Evolutionary conservation across 2,888 invertebrate species (phyloP), one percentile per base, ranked within the genome.

Genomic region (Muschampia plurimacula): DNA sequence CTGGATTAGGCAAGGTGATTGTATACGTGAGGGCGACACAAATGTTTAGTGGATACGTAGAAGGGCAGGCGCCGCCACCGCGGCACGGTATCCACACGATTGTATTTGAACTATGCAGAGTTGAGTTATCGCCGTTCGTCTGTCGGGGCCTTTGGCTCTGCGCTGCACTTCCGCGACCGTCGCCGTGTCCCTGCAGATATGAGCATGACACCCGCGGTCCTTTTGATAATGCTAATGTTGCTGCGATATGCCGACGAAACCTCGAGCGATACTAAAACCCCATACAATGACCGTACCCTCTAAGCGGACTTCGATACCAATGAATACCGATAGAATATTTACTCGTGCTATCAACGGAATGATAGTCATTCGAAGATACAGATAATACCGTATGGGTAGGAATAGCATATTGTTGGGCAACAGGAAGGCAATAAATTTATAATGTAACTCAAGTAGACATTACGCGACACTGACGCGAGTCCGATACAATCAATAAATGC

Each of bases 171-270:
- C 92, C 91, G 91, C 90, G 88, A 87, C 87, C 86, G 88, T 88
- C 88, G 76, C 77, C n/a, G 79, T 78, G 91, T 90, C 89, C 87
- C 83, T 89, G 81, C 85, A 86, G 92, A 92, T 92, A 91, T 86
- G 86, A 90, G 84, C 90, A 87, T 87, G 89, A 90, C 89, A 87
- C 89, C 87, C 83, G 91, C 91, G 92, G 92, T 83, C 88, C 90
- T 91, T 89, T 91, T 92, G 92, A 92, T 93, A 92, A 92, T 91
- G 91, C 90, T 92, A 93, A 93, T 92, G 91, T 91, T 86, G 81
- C 86, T 86, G 81, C 86, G 92, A 91, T 91, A 90, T 86, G 80
- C 80, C 82, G 82, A 83, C 82, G 80, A 80, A 82, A 81, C 80
- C 82, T 79, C 83, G 82, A 82, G 82, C 80, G 91, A 91, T 92